These are phyloP conservation scores for Bovichtus variegatus DNA, from an alignment of 2,797 vertebrate species.

Conservation along the genomic window DNA sequence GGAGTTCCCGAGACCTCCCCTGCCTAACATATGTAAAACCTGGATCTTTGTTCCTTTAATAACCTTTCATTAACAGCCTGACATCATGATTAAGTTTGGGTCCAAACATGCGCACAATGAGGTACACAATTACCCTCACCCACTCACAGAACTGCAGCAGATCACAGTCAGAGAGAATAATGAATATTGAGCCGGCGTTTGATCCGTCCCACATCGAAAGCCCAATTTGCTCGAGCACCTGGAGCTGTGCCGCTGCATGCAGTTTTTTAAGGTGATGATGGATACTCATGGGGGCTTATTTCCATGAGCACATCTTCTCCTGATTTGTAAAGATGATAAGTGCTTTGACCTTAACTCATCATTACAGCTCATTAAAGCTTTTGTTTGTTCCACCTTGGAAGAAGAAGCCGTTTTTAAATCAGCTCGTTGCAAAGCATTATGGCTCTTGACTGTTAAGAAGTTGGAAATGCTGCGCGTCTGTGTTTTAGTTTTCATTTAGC, in stretches of 20 bases:
- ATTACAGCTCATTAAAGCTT: slow-evolving; percentile 81
- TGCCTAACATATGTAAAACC: slow-evolving; percentile 99
- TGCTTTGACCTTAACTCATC: slow-evolving; percentile 83
- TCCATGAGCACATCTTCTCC: slow-evolving; percentile 75
- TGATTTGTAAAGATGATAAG: slow-evolving; percentile 85
- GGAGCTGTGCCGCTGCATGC: slow-evolving; percentile 91
- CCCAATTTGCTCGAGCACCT: slow-evolving; percentile 97
- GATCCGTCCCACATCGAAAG: slow-evolving; percentile 95
- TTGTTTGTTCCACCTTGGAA: slow-evolving; percentile 74
- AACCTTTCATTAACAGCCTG: slow-evolving; percentile 99
- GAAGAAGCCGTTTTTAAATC: slow-evolving; percentile 58
- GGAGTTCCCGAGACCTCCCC: slow-evolving; percentile 91
- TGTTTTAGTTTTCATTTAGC: slow-evolving; percentile 61
- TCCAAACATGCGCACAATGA: slow-evolving; percentile 84
- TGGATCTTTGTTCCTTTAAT: slow-evolving; percentile 99
- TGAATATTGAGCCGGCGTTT: slow-evolving; percentile 98
- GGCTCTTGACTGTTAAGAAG: slow-evolving; percentile 61
- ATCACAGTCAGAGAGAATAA: slow-evolving; percentile 95
- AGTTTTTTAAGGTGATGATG: slow-evolving; percentile 92
- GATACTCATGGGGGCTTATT: slow-evolving; percentile 89
- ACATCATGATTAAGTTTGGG: slow-evolving; percentile 98
- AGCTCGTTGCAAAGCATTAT: slow-evolving; percentile 53
- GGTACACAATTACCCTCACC: slow-evolving; percentile 79
- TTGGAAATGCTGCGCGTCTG: slow-evolving; percentile 43
- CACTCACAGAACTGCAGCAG: slow-evolving; percentile 69